Evolutionary conservation across 2,888 invertebrate genomes (phyloP), one percentile per base, ranked within the genome.

Genomic region (Rugalucina vietnamica): DNA sequence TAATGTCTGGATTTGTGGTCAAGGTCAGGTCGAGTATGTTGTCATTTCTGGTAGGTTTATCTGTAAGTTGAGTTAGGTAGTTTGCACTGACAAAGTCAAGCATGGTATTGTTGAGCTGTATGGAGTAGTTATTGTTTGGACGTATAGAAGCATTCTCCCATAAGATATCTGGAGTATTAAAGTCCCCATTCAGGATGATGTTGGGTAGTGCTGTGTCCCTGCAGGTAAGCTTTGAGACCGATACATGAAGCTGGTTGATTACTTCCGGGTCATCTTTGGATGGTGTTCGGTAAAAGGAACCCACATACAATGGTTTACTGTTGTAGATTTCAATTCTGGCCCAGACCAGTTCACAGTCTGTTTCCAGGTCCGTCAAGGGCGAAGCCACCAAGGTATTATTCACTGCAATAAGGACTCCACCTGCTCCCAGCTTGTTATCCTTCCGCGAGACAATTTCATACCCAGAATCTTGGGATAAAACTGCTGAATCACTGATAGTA

Each of bases 61-160:
- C 60, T 18, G 71, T 76, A 70, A 81, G 34, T 34, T 84, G 84
- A 3, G 77, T 75, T n/a, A 84, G 81, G 37, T 65, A 84, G 34
- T 81, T 81, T 27, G 77, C 75, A 32, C 76, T 84, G 14, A 77
- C 76, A n/a, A n/a, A 72, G 75, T 84, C 78, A 8, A 81, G 24
- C 75, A 81, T 81, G n/a, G 43, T 70, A 0, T 81, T 39, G 29
- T 75, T 81, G n/a, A 75, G 60, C 32, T 54, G 39, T 24, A 18
- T 71, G 5, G 75, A 84, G 49, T 77, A 81, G 18, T 77, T 77
- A 32, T 76, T 79, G 0, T 60, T 60, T 10, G 74, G 43, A 5
- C 65, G 75, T 27, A 83, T 54, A 24, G 37, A n/a, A 12, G 65
- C 18, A 18, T 79, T 37, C 14, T 77, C 80, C 80, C 80, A 84